Percentiles rank a stretch among this genome's conserved stretches.
phyloP scores from a whole-genome alignment of 2,797 vertebrate genomes.

The Oreortyx pictus region DNA sequence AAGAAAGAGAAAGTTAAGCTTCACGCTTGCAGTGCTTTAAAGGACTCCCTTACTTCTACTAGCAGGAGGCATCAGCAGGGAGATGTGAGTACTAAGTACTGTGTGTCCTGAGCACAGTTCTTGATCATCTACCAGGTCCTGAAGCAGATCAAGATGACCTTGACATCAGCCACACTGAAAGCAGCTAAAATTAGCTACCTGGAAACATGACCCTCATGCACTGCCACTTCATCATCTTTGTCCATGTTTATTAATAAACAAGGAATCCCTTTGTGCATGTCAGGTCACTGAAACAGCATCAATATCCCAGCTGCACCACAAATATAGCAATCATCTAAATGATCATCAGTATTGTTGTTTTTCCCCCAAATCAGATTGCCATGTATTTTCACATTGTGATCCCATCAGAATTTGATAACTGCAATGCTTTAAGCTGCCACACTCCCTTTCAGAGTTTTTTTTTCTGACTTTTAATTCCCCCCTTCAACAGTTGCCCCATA shows the following conservation, averaged over 20 bases:
- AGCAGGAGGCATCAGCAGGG: neutral
- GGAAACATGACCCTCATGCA: conserved; percentile 10
- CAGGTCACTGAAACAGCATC: neutral
- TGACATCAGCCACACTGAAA: neutral
- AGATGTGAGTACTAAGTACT: neutral
- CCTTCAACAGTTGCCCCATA: neutral
- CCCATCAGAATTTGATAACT: neutral
- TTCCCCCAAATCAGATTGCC: neutral
- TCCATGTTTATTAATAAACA: neutral
- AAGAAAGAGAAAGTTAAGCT: neutral
- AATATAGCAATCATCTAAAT: neutral
- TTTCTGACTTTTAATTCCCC: neutral
- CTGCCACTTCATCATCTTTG: conserved; percentile 1
- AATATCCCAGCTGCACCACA: neutral
- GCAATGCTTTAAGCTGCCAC: neutral
- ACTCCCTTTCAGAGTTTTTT: neutral
- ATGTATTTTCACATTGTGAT: neutral
- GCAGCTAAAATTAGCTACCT: conserved; percentile 42
- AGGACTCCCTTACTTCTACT: neutral
- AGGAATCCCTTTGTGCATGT: neutral
- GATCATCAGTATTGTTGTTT: neutral
- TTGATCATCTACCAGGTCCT: neutral
- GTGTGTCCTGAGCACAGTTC: neutral
- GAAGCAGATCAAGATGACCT: conserved; percentile 22
- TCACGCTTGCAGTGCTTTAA: neutral